Conservation (phyloP, 2,888 invertebrate species). For the Incurvaria masculella region DNA sequence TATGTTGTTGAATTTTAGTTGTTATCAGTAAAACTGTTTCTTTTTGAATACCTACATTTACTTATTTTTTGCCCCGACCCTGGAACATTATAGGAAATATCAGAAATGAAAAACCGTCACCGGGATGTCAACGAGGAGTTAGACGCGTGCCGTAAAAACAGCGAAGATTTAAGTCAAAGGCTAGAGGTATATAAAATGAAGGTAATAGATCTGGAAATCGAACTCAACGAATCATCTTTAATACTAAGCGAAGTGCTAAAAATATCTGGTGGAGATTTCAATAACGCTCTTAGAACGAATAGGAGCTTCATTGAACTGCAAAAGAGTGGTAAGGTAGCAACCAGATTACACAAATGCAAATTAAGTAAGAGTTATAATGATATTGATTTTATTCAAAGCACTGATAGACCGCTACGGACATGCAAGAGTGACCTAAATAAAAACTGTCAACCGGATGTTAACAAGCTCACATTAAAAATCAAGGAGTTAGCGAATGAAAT, state of each 20-base stretch:
- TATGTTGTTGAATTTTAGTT: constrained; percentile 43
- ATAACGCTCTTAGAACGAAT: constrained; percentile 37
- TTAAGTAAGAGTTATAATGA: constrained; percentile 45
- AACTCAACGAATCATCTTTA: constrained; percentile 51
- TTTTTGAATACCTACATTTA: constrained; percentile 28
- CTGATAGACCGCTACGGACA: constrained; percentile 15
- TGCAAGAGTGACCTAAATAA: constrained; percentile 19
- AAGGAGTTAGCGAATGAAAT: constrained; percentile 44
- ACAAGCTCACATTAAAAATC: constrained; percentile 40
- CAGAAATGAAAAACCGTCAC: background rate
- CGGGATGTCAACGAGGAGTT: constrained; percentile 24
- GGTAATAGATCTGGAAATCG: constrained; percentile 51
- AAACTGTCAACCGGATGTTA: constrained; percentile 22
- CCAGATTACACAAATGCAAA: constrained; percentile 53
- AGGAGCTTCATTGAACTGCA: constrained; percentile 49
- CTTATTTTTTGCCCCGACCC: constrained; percentile 34
- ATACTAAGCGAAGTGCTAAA: constrained; percentile 48
- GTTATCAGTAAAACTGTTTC: constrained; percentile 35
- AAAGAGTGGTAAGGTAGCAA: constrained; percentile 59
- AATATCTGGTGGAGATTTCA: constrained; percentile 40
- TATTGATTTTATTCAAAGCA: constrained; percentile 29
- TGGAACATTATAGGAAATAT: constrained; percentile 37
- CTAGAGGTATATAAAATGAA: constrained; percentile 44
- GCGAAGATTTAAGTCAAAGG: constrained; percentile 34
- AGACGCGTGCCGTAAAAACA: constrained; percentile 32